Conservation (phyloP, 2,888 invertebrate species). For the Drosophila putrida region DNA sequence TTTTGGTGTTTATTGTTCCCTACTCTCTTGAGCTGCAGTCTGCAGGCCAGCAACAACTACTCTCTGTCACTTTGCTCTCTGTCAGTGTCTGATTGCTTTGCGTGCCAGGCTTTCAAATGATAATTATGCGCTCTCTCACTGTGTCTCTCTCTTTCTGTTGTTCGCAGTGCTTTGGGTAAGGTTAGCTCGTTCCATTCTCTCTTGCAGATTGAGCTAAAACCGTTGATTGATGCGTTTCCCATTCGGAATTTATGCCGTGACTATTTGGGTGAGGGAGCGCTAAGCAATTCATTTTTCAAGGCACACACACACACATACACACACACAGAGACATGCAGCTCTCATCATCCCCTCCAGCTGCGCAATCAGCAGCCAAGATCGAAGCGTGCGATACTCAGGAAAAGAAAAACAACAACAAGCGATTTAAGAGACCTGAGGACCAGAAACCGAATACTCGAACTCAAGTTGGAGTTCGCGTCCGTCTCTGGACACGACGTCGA, state of each 20-base stretch:
- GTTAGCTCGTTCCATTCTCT: slow-evolving; percentile 32
- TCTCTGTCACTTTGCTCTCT: slow-evolving; percentile 4
- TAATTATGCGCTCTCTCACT: slow-evolving; percentile 9
- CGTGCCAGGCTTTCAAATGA: slow-evolving; percentile 30
- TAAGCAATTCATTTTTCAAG: slow-evolving; percentile 76
- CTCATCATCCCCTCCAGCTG: slow-evolving; percentile 67
- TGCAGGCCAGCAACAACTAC: background rate
- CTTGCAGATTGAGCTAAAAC: slow-evolving; percentile 54
- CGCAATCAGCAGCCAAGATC: slow-evolving; percentile 74
- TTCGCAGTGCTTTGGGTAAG: background rate
- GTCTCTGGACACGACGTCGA: slow-evolving; percentile 75
- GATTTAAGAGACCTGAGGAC: slow-evolving; percentile 21
- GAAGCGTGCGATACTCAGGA: slow-evolving; percentile 74
- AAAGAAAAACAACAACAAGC: slow-evolving; percentile 16
- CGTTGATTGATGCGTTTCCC: slow-evolving; percentile 81
- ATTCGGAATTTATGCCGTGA: slow-evolving; percentile 81
- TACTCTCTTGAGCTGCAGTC: background rate
- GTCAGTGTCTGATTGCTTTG: slow-evolving; percentile 16
- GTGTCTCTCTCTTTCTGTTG: background rate
- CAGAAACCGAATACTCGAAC: slow-evolving; percentile 34
- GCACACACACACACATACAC: slow-evolving; percentile 19
- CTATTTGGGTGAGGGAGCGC: slow-evolving; percentile 73
- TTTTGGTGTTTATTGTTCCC: slow-evolving; percentile 9
- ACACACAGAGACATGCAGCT: background rate
- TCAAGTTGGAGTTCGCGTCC: slow-evolving; percentile 34